These are phyloP conservation scores for Pinctada fucata DNA, from an alignment of 2,888 invertebrate genomes.

Conservation along the genomic window DNA sequence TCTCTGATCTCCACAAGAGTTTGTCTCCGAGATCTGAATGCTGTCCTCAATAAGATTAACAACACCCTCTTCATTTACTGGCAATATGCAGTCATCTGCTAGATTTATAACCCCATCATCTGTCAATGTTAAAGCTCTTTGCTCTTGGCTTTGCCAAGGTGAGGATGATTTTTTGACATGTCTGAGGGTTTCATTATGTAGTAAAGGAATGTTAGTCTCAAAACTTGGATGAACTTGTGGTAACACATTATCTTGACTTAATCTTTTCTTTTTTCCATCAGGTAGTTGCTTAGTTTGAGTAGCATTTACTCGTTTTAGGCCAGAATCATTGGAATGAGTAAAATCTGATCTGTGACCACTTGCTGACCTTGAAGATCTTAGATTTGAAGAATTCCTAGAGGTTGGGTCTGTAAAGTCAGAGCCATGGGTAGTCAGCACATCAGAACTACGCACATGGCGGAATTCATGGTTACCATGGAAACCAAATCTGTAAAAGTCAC, in stretches of 20 bases:
- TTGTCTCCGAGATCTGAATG: neutral
- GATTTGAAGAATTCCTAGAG: too few relatives aligned
- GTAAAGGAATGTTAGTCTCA: neutral
- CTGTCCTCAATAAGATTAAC: neutral
- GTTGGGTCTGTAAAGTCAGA: neutral
- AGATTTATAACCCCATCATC: neutral
- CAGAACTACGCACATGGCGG: conserved; percentile 26
- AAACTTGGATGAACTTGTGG: neutral
- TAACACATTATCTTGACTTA: too few relatives aligned
- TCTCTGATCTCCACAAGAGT: neutral
- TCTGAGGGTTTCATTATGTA: neutral
- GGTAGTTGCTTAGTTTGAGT: neutral
- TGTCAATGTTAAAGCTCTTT: neutral
- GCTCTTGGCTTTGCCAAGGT: neutral
- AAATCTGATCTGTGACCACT: neutral
- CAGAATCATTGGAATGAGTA: neutral
- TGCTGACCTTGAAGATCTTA: neutral
- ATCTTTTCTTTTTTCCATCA: neutral
- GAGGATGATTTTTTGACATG: neutral
- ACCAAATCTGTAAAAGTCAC: conserved; percentile 12
- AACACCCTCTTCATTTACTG: neutral
- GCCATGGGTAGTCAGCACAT: conserved; percentile 3
- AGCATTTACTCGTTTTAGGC: neutral
- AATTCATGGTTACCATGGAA: conserved; percentile 23
- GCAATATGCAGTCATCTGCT: neutral